Base-by-base conservation (phyloP, 2,888 invertebrate genomes). In the Acheta domesticus region DNA sequence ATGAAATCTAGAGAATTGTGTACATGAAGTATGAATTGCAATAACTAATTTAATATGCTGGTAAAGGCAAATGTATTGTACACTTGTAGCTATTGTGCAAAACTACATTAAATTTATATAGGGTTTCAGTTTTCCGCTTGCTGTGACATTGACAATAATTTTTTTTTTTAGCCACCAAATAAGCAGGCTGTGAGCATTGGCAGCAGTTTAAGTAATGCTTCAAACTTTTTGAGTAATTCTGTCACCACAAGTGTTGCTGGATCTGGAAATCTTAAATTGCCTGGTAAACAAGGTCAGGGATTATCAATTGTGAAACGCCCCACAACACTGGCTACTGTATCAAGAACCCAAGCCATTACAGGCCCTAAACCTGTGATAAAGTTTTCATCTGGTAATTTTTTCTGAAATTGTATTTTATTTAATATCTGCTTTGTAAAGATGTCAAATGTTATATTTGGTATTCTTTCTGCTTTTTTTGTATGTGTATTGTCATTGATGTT, bases 351-450 rank as follows among this genome's bases (percentile, higher is more conserved):
- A 85, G 89, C 92, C 1, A 91, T 91, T 80, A 90, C 91, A 36
- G 91, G 93, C 83, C 93, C 94, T 0, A 94, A 94, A 85, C 93
- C 94, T 49, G 91, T 94, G 8, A 91, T 94, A 77, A 95, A 95
- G 86, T 92, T 93, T 82, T 86, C 88, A 80, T 90, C 86, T 81
- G 86, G 87, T 87, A 84, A 36, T 36, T 36, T 8, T 36, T 36
- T 8, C 36, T 0, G 8, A 36, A 4, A 36, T 36, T 36, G 36
- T 36, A 36, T 36, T 36, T 36, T 36, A 23, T 8, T 36, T 36
- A 36, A 36, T 36, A 36, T 36, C 36, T 36, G 5, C 8, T 8
- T 36, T 36, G 36, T 36, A 36, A 36, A 36, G 36, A 5, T 36
- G 36, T 36, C 36, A 36, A 8, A 8, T 36, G 36, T 36, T 36